Percentiles rank a stretch among this genome's conserved stretches.
Evolutionary conservation across 2,797 vertebrate genomes (phyloP).

Genomic region (Enteromius anoplus): DNA sequence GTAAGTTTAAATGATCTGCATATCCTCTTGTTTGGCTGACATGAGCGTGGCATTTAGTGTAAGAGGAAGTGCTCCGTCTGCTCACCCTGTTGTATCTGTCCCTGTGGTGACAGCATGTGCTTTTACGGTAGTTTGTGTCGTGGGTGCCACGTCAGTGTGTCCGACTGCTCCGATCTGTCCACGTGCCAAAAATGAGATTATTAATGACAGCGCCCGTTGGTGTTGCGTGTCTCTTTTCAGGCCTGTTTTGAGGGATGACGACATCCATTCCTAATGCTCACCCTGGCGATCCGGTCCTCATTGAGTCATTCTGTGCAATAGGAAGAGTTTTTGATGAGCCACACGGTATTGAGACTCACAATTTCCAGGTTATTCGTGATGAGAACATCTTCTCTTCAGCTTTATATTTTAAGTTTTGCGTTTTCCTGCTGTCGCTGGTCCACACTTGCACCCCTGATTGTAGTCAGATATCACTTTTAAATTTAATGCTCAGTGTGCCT

Average conservation of each 20-base stretch:
- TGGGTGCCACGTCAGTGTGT: slow-evolving; percentile 13
- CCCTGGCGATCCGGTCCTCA: neutral
- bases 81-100: slow-evolving; percentile 41
- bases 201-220: neutral
- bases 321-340: slow-evolving; percentile 7
- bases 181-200: neutral
- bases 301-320: slow-evolving; percentile 11
- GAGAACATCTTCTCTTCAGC: neutral
- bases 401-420: neutral
- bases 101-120: slow-evolving; percentile 45
- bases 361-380: neutral
- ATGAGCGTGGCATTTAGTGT: neutral
- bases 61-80: slow-evolving; percentile 27
- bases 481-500: neutral
- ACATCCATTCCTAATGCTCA: slow-evolving; percentile 8
- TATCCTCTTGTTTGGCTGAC: neutral
- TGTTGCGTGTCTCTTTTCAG: slow-evolving; percentile 1
- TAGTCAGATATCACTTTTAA: neutral
- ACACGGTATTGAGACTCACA: neutral
- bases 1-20: neutral
- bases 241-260: neutral
- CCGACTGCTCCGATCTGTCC: slow-evolving; percentile 15
- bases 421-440: neutral
- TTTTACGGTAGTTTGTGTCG: slow-evolving; percentile 37
- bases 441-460: neutral